Evolutionary conservation across 2,888 invertebrate genomes (phyloP), one percentile per base, ranked within the genome.

Genomic region (Hypomecis atomaria): DNA sequence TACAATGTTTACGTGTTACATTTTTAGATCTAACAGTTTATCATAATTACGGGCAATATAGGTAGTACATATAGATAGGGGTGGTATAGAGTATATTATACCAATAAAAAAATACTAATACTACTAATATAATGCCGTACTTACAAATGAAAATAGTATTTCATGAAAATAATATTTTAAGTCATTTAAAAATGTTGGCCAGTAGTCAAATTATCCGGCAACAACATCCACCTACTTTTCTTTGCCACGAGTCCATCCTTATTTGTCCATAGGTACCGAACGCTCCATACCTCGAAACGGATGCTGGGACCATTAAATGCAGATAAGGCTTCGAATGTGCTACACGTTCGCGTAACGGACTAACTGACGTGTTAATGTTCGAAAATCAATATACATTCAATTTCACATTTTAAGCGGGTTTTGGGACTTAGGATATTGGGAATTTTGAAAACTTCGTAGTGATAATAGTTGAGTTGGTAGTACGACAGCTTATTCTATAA

Each of bases 291-390:
- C 76, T 71, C 79, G 76, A 73, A 81, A 73, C 83, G 86, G 86
- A 85, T 84, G 84, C 75, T 80, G 73, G 77, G 71, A 75, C 84
- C 77, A 81, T 87, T 84, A 85, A 84, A 76, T 73, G 65, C 69
- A 79, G 87, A 87, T 87, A 87, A 86, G 83, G 75, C 75, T 65
- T 69, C 72, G 68, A 65, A 71, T 69, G 71, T 70, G 74, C 48
- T 50, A 65, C 61, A 53, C 57, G 43, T 62, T 72, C 66, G 65
- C 66, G 11, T 56, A 62, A 71, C 58, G 59, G 60, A 66, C 71
- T 69, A 70, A 71, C 75, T 75, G 72, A 73, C 74, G 73, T 71
- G 63, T 73, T 75, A 76, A 76, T 72, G 70, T 73, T 70, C 67
- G 67, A 74, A 78, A 70, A 71, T 68, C 65, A 64, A 70, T 70